These are phyloP conservation scores for Lacerta viridis DNA, from an alignment of 2,797 vertebrate species.

Conservation along the genomic window DNA sequence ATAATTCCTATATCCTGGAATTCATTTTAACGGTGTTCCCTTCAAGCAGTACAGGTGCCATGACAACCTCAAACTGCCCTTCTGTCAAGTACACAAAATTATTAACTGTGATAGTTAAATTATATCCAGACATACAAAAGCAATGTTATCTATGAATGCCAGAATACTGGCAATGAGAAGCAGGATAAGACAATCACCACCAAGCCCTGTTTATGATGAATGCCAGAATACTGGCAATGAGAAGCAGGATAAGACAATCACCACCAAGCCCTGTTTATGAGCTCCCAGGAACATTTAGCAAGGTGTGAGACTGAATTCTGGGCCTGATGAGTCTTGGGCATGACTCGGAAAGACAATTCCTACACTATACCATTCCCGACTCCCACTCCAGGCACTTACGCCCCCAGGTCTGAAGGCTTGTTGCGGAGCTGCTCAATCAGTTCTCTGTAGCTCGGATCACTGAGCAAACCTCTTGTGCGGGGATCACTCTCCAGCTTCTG, in stretches of 20 bases:
- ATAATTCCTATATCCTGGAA: too few relatives aligned
- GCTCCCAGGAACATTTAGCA: too few relatives aligned
- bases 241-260: neutral
- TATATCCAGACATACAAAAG: neutral
- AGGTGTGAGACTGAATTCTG: neutral
- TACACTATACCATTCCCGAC: accelerated
- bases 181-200: neutral
- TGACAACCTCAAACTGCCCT: neutral
- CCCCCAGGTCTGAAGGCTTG: slow-evolving; percentile 90
- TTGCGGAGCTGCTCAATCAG: slow-evolving; percentile 91
- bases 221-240: too few relatives aligned
- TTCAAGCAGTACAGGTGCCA: neutral
- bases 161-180: neutral
- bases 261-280: neutral
- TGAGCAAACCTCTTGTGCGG: slow-evolving; percentile 86
- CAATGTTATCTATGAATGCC: neutral
- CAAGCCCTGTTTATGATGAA: neutral
- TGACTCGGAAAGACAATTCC: neutral
- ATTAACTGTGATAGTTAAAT: neutral
- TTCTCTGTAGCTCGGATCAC: slow-evolving; percentile 89
- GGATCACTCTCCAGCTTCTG: slow-evolving; percentile 91
- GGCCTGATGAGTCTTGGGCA: neutral
- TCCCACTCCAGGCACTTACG: slow-evolving; percentile 80
- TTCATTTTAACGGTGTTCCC: too few relatives aligned
- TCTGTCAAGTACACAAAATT: neutral